Evolutionary conservation across 1,140 invertebrate species (phyloP).

Genomic region (Anastrepha obliqua): DNA sequence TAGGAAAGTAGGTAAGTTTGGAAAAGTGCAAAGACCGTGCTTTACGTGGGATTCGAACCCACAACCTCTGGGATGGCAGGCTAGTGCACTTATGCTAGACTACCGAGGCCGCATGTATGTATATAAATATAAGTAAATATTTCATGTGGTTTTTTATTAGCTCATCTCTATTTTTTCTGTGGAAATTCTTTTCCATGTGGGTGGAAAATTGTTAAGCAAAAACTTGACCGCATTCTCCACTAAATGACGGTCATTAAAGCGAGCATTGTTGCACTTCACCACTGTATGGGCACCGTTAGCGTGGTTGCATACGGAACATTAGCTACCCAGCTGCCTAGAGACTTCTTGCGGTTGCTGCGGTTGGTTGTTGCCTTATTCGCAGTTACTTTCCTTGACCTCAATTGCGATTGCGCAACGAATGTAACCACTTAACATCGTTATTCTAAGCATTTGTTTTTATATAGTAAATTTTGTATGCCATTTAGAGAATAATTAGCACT

Average conservation of each 20-base stretch:
- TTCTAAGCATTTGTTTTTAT: slow-evolving; percentile 49
- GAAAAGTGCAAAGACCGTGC: too few relatives aligned
- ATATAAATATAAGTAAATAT: too few relatives aligned
- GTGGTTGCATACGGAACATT: slow-evolving; percentile 17
- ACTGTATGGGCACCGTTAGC: neutral
- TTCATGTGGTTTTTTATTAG: too few relatives aligned
- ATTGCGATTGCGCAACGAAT: slow-evolving; percentile 46
- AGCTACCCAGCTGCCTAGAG: slow-evolving; percentile 34
- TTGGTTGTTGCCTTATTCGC: neutral
- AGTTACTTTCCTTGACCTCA: slow-evolving; percentile 49
- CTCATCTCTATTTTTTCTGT: too few relatives aligned
- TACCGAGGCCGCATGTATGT: too few relatives aligned
- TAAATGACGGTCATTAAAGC: slow-evolving; percentile 50
- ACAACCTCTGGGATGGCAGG: too few relatives aligned
- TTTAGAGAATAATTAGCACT: slow-evolving; percentile 41
- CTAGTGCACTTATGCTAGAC: too few relatives aligned
- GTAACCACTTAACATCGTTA: slow-evolving; percentile 48
- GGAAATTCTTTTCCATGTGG: too few relatives aligned
- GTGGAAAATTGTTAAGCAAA: neutral
- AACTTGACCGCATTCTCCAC: slow-evolving; percentile 42
- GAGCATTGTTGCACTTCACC: slow-evolving; percentile 5
- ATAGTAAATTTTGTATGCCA: neutral
- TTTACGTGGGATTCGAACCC: too few relatives aligned
- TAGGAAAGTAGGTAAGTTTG: too few relatives aligned
- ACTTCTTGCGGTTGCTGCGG: slow-evolving; percentile 33